These are phyloP conservation scores for Dascyllus trimaculatus DNA, from an alignment of 2,113 vertebrate genomes.

Conservation along the genomic window DNA sequence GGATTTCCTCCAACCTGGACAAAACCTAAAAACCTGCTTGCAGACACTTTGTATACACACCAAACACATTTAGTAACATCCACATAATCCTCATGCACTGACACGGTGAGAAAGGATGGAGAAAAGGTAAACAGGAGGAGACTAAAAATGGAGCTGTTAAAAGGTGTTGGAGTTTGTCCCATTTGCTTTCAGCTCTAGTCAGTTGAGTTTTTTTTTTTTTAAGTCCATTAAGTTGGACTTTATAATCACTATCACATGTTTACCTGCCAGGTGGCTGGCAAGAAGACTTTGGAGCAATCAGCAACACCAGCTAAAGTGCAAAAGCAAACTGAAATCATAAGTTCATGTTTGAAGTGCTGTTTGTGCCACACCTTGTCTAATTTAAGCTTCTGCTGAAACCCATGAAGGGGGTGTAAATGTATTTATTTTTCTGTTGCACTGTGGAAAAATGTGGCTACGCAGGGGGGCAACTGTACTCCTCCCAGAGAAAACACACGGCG, in stretches of 20 bases:
- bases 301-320: constrained; percentile 11
- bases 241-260: constrained; percentile 74
- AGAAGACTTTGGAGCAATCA: constrained; percentile 18
- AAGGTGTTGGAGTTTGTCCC: neutral
- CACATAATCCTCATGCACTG: constrained; percentile 9
- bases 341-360: neutral
- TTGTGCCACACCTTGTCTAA: constrained; percentile 13
- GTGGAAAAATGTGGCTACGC: constrained; percentile 54
- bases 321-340: constrained; percentile 14
- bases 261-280: constrained; percentile 54
- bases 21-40: constrained; percentile 27
- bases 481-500: constrained; percentile 52
- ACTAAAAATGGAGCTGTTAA: neutral
- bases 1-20: constrained; percentile 36
- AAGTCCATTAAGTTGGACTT: constrained; percentile 40
- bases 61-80: constrained; percentile 16
- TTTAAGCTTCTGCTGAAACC: constrained; percentile 11
- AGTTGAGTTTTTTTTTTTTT: too few relatives aligned
- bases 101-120: constrained; percentile 12
- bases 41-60: constrained; percentile 28
- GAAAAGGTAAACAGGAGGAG: neutral
- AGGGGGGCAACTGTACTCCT: constrained; percentile 38
- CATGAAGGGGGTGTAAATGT: constrained; percentile 8
- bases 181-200: constrained; percentile 42
- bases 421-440: constrained; percentile 64